Conservation (phyloP, 2,888 invertebrate species). For the Ectobius pallidus region DNA sequence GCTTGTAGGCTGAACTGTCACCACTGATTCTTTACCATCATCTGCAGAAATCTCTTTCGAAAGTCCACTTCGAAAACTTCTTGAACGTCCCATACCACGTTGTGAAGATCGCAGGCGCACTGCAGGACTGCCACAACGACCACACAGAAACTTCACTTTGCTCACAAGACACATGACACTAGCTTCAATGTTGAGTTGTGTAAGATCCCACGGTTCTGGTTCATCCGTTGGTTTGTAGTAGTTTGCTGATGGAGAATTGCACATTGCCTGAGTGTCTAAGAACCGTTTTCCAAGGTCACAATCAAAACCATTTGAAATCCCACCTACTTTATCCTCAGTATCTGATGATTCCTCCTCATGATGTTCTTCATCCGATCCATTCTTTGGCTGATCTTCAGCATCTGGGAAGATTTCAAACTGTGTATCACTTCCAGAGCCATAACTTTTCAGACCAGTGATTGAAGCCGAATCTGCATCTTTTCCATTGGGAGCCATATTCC, state of each 20-base stretch:
- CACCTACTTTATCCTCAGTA: conserved; percentile 38
- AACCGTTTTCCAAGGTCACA: conserved; percentile 55
- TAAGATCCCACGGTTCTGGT: conserved; percentile 85
- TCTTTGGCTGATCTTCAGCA: conserved; percentile 56
- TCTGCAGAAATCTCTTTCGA: conserved; percentile 27
- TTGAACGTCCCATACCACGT: conserved; percentile 45
- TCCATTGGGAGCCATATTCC: conserved; percentile 50
- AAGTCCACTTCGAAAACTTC: conserved; percentile 47
- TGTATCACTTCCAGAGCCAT: conserved; percentile 50
- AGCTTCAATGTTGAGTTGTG: conserved; percentile 84
- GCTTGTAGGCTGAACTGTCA: conserved; percentile 40
- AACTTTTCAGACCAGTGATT: conserved; percentile 16
- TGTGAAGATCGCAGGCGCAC: conserved; percentile 51
- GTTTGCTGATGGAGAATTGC: conserved; percentile 69
- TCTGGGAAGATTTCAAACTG: conserved; percentile 65
- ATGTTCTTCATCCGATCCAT: conserved; percentile 21
- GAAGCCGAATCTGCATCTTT: conserved; percentile 13
- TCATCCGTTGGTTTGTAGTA: conserved; percentile 81
- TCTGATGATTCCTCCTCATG: conserved; percentile 29
- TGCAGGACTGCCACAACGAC: conserved; percentile 74
- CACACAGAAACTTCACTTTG: conserved; percentile 79
- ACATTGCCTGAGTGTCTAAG: conserved; percentile 57
- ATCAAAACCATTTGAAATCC: conserved; percentile 49
- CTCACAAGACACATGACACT: conserved; percentile 85
- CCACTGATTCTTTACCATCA: conserved; percentile 26